Evolutionary conservation across 2,888 invertebrate species (phyloP).

Genomic region (Hirtodrosophila alboralis): DNA sequence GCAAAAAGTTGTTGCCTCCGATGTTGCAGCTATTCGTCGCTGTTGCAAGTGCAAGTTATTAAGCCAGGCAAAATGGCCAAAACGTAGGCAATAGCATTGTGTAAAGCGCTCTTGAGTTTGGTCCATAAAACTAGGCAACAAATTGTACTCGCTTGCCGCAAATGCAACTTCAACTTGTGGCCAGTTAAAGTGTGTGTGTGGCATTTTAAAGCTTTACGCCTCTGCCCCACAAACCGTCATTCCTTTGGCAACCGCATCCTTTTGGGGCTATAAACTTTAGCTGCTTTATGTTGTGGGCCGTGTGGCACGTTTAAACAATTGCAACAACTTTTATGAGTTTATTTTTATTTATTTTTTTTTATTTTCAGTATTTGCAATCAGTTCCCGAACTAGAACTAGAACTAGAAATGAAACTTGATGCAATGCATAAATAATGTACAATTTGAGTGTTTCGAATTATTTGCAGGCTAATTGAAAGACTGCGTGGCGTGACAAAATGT

Average conservation of each 20-base stretch:
- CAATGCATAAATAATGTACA: conserved; percentile 43
- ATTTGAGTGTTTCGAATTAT: background rate
- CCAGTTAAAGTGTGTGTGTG: conserved; percentile 34
- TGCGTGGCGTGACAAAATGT: conserved; percentile 16
- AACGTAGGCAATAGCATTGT: conserved; percentile 43
- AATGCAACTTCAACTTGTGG: conserved; percentile 46
- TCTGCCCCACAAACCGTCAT: background rate
- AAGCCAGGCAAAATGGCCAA: conserved; percentile 39
- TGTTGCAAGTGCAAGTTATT: conserved; percentile 56
- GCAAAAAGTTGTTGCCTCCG: conserved; percentile 45
- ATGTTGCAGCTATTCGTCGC: conserved; percentile 18
- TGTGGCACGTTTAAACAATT: conserved; percentile 74
- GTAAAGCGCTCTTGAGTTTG: conserved; percentile 12
- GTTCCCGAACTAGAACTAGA: background rate
- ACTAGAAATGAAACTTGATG: conserved; percentile 1
- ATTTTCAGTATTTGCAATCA: conserved; percentile 25
- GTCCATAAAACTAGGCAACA: conserved; percentile 48
- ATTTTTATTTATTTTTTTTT: no score
- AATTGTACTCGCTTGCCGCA: conserved; percentile 27
- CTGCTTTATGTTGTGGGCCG: conserved; percentile 46
- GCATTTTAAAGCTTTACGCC: conserved; percentile 21
- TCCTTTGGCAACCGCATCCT: background rate
- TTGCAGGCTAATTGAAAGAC: conserved; percentile 52
- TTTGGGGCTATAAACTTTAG: conserved; percentile 39
- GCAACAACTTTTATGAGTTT: conserved; percentile 62